phyloP scores from a whole-genome alignment of 2,888 invertebrate species.

The Osmoderma eremita region DNA sequence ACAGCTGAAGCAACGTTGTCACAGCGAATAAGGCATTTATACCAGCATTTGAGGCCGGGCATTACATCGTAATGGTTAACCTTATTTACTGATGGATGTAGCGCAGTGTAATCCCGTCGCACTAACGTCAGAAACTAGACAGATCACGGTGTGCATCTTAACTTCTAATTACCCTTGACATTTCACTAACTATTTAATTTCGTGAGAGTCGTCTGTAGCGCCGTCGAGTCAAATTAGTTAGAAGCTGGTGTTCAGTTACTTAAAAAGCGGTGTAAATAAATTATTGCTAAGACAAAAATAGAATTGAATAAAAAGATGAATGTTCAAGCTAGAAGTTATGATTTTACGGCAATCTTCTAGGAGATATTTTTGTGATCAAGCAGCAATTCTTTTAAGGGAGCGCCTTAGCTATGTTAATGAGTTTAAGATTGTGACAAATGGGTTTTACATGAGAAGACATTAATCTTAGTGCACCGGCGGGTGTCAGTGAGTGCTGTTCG shows the following conservation, averaged over 20 bases:
- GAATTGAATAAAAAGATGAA: background rate
- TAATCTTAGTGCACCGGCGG: slow-evolving; percentile 30
- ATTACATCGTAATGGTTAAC: slow-evolving; percentile 46
- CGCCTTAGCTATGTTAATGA: slow-evolving; percentile 40
- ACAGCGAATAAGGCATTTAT: background rate
- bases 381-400: too few relatives aligned
- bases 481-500: background rate
- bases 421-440: slow-evolving; percentile 49
- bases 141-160: slow-evolving; percentile 48
- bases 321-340: background rate
- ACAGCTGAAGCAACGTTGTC: slow-evolving; percentile 5
- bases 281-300: background rate
- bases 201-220: background rate
- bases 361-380: too few relatives aligned
- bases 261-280: background rate
- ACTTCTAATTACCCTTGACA: slow-evolving; percentile 41
- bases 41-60: background rate
- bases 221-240: background rate
- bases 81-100: slow-evolving; percentile 44
- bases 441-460: slow-evolving; percentile 43
- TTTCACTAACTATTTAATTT: slow-evolving; percentile 40
- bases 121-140: slow-evolving; percentile 49
- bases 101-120: slow-evolving; percentile 50
- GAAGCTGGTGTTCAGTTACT: background rate
- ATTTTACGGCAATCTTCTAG: too few relatives aligned